Conservation (phyloP, 2,113 vertebrate genomes). For the Rhinopomastus cyanomelas region DNA sequence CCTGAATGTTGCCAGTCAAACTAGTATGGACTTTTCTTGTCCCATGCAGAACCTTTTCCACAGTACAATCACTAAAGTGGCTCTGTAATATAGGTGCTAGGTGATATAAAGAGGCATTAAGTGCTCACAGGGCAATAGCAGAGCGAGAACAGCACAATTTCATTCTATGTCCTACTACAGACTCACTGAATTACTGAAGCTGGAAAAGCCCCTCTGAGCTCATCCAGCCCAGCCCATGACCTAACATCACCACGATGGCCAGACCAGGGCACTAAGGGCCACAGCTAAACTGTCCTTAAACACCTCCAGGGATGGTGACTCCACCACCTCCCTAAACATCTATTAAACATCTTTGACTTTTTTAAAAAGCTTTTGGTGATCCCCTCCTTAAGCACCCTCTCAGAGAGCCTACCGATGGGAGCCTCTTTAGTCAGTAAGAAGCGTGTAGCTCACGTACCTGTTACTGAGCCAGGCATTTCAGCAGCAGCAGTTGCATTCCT, state of each 20-base stretch:
- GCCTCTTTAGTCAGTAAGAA: constrained; percentile 43
- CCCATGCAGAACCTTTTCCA: not conserved
- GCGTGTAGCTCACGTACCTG: constrained; percentile 18
- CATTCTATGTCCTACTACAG: too few species aligned
- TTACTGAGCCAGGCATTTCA: not conserved
- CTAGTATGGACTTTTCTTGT: not conserved
- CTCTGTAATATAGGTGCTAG: not conserved
- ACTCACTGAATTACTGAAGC: too few species aligned
- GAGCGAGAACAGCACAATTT: too few species aligned
- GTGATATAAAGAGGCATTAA: too few species aligned
- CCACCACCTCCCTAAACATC: too few species aligned
- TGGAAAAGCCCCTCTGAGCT: too few species aligned
- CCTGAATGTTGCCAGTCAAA: not conserved
- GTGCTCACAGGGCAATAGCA: too few species aligned
- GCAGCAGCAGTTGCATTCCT: constrained; percentile 10
- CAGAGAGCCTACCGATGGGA: not conserved
- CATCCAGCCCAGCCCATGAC: too few species aligned
- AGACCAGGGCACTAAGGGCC: too few species aligned
- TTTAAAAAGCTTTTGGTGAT: not conserved
- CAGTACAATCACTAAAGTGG: not conserved
- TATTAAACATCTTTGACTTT: not conserved
- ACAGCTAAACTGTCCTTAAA: too few species aligned
- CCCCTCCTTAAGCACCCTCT: not conserved
- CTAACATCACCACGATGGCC: too few species aligned
- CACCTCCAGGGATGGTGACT: too few species aligned